Conservation (phyloP, 2,113 vertebrate genomes). For the Hydropotes inermis region DNA sequence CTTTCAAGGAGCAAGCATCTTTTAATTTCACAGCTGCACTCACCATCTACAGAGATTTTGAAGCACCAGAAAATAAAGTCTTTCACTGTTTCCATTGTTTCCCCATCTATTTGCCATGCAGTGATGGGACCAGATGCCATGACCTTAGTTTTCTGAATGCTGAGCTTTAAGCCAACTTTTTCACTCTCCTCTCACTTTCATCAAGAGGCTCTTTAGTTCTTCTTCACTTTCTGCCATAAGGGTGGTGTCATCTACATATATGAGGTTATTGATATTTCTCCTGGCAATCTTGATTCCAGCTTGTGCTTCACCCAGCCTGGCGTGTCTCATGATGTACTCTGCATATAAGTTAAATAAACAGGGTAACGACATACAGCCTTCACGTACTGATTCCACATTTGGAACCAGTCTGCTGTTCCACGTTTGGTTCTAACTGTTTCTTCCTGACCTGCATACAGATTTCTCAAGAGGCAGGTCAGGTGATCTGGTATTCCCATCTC, state of each 20-base stretch:
- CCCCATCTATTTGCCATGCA: not conserved
- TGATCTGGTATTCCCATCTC: not conserved
- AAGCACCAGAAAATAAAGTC: not conserved
- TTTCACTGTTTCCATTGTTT: not conserved
- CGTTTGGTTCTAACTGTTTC: accelerated
- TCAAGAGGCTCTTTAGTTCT: not conserved
- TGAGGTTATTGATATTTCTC: not conserved
- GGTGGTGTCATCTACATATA: not conserved
- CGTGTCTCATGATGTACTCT: not conserved
- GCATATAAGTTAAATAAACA: not conserved
- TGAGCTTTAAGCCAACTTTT: not conserved
- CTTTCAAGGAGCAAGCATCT: not conserved
- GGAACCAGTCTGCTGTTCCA: not conserved
- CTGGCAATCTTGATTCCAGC: not conserved
- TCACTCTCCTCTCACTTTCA: not conserved
- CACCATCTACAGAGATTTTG: not conserved
- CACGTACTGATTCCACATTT: not conserved
- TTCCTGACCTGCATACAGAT: not conserved
- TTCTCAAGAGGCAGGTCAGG: not conserved
- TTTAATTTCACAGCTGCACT: not conserved
- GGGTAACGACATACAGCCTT: not conserved
- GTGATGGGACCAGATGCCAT: not conserved
- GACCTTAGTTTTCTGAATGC: not conserved
- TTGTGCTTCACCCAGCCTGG: not conserved
- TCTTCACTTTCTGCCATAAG: not conserved